These are phyloP conservation scores for Dunckerocampus dactyliophorus DNA, from an alignment of 2,113 vertebrate species.

Conservation along the genomic window DNA sequence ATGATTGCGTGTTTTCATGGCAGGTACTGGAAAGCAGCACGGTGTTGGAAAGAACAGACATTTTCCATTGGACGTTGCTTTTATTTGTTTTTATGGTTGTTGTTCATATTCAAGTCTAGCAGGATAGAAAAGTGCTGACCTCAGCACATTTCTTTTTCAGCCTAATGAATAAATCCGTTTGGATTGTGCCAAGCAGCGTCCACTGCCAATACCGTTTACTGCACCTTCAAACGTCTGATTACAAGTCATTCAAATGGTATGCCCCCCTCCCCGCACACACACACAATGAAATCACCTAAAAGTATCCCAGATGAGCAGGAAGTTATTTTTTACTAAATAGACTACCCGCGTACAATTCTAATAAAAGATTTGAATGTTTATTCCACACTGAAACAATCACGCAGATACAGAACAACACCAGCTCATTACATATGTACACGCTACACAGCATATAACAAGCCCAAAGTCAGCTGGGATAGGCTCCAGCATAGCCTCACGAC, in stretches of 20 bases:
- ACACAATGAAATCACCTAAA: slow-evolving; percentile 43
- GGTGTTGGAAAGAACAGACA: slow-evolving; percentile 64
- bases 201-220: slow-evolving; percentile 62
- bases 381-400: slow-evolving; percentile 1
- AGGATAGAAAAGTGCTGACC: slow-evolving; percentile 49
- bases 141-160: slow-evolving; percentile 52
- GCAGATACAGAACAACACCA: too few relatives aligned
- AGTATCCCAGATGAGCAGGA: slow-evolving; percentile 3
- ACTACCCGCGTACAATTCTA: too few relatives aligned
- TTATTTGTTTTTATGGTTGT: slow-evolving; percentile 73
- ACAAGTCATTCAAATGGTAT: slow-evolving; percentile 42
- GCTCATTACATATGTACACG: too few relatives aligned
- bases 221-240: slow-evolving; percentile 53
- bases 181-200: slow-evolving; percentile 21
- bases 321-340: background rate
- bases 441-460: too few relatives aligned
- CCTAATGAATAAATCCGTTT: slow-evolving; percentile 53
- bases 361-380: slow-evolving; percentile 1
- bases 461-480: too few relatives aligned
- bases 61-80: slow-evolving; percentile 73
- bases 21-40: slow-evolving; percentile 42
- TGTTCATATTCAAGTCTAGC: slow-evolving; percentile 64
- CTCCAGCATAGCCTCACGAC: too few relatives aligned
- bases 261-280: slow-evolving; percentile 19
- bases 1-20: slow-evolving; percentile 5